These are phyloP conservation scores for Zootoca vivipara DNA, from an alignment of 2,113 vertebrate species.

Conservation along the genomic window DNA sequence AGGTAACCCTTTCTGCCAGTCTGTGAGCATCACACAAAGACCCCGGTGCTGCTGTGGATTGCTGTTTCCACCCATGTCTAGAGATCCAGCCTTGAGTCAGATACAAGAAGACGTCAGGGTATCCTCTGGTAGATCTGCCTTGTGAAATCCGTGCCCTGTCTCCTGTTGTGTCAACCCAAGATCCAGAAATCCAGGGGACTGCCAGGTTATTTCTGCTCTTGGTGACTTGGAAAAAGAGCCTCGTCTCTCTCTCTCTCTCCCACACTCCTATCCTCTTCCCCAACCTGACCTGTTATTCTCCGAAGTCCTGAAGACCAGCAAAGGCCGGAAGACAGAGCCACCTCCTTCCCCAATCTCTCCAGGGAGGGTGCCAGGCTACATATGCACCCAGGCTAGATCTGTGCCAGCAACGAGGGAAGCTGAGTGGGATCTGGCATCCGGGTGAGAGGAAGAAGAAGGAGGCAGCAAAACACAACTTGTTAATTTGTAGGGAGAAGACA, in stretches of 20 bases:
- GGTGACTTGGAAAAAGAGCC: neutral
- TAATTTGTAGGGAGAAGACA: neutral
- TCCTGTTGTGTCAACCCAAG: neutral
- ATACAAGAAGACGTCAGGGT: no score
- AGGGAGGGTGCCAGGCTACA: neutral
- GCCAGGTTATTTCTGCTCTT: neutral
- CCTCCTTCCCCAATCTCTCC: neutral
- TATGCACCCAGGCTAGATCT: rapidly evolving
- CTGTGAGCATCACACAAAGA: neutral
- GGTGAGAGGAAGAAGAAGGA: neutral
- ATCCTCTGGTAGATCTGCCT: neutral
- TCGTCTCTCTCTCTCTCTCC: no score
- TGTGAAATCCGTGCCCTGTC: neutral
- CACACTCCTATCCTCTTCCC: neutral
- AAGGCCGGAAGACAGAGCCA: neutral
- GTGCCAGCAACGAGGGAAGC: neutral
- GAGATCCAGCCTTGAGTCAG: neutral
- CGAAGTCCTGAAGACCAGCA: neutral
- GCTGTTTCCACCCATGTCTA: neutral
- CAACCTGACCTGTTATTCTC: neutral
- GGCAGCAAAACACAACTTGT: neutral
- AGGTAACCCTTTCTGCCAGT: neutral
- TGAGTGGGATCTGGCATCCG: neutral
- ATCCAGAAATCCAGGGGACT: neutral
- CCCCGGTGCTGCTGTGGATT: neutral